Base-by-base conservation (phyloP, 2,797 vertebrate species). In the Potorous gilbertii region DNA sequence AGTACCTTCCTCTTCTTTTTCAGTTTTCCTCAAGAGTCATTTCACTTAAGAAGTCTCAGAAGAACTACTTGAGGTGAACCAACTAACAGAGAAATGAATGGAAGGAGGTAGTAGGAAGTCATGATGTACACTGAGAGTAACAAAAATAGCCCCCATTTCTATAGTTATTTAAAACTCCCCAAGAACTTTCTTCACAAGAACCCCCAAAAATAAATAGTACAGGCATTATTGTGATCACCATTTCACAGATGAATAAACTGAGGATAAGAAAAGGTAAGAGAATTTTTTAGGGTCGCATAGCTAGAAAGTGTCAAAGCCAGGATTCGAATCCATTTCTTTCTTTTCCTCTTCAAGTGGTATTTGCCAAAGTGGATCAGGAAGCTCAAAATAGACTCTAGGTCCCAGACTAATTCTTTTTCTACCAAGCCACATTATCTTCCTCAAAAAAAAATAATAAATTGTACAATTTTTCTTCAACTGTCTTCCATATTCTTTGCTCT, bases 1-100 rank as follows among this genome's bases (percentile, higher is more conserved):
- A 91, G 34, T 62, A 90, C 95, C 57, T 87, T 62, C 87, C 81
- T 94, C 89, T n/a, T 59, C n/a, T 93, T 94, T 93, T 97, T 55
- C 40, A 87, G 92, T 50, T 29, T 92, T 93, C 91, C 74, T 89
- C 55, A 95, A 90, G 40, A n/a, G 5, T 74, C 24, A 93, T 24
- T 29, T 94, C 34, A 93, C 59, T 55, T 56, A 91, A 9, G 29
- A 93, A 96, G 46, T 54, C 93, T 93, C 87, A 95, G 21, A 93
- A 31, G 91, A 91, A 55, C 24, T 92, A 93, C 50, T 55, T 94
- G 52, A 10, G 18, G 24, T 54, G 90, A 92, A 89, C 5, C 81
- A 24, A 92, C 59, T 92, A 16, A 90, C 56, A 93, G 94, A 94
- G 54, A 92, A 66, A 92, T 56, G 54, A 46, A 46, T 81, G 40